Percentiles rank a stretch among this genome's conserved stretches.
Conservation (phyloP, 1,140 invertebrate genomes). For the Pararge aegeria region DNA sequence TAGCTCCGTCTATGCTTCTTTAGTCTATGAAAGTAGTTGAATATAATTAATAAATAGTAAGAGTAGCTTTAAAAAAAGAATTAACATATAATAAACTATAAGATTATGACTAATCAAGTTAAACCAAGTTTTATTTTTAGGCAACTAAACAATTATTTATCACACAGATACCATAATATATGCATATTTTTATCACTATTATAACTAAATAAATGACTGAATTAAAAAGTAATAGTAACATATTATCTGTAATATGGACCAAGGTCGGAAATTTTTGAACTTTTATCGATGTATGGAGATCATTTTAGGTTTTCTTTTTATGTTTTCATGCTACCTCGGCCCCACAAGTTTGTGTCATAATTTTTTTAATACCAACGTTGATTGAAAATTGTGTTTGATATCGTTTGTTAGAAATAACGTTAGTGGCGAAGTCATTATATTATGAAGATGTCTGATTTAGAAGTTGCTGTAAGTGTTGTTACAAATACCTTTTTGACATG, state of each 20-base stretch:
- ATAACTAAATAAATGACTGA: not conserved
- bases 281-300: not conserved
- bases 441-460: no score
- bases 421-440: no score
- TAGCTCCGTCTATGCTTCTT: not conserved
- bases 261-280: constrained; percentile 18
- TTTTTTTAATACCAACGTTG: no score
- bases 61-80: not conserved
- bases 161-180: not conserved
- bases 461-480: no score
- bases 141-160: not conserved
- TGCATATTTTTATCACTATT: not conserved
- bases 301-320: not conserved
- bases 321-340: no score
- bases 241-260: constrained; percentile 11
- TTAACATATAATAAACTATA: not conserved
- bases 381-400: no score
- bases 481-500: no score
- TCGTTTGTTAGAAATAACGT: no score
- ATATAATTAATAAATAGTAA: not conserved
- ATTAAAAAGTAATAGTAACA: not conserved
- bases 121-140: not conserved
- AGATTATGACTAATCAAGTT: not conserved
- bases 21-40: not conserved
- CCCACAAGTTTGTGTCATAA: no score